Base-by-base conservation (phyloP, 2,113 vertebrate genomes). In the Colius striatus region DNA sequence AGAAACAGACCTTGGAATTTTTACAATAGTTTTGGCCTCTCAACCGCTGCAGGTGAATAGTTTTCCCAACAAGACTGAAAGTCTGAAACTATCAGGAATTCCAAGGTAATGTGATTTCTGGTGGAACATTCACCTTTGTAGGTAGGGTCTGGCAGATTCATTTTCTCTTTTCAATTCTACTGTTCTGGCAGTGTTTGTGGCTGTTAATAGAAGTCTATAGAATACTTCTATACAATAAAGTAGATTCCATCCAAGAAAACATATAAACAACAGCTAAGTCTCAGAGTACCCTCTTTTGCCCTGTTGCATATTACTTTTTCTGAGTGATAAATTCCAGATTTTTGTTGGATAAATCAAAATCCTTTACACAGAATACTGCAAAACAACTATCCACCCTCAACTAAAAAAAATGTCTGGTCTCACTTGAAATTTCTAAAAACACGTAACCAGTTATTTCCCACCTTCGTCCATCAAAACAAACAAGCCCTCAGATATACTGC, bases 51-150 rank as follows among this genome's bases (percentile, higher is more conserved):
- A 84, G 61, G 36, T 67, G 80, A 95, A 75, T 68, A 88, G 48
- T 71, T 73, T 92, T 68, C 2, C 1, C 55, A 29, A 27, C 43
- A 90, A 83, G 94, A 80, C 72, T 27, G 4, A 43, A 94, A 87
- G 48, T 60, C 84, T 96, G 80, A 88, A 92, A 78, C 0, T 0
- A 75, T 72, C 61, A 81, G 88, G 62, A 89, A 71, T 95, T 84
- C 73, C 67, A 67, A 25, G 34, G 58, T 73, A 84, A 94, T 22
- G 55, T 80, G 79, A 84, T 92, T 95, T 96, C 89, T 93, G 51
- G 75, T 76, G 66, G 34, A 91, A 88, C 65, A 51, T 67, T 92
- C 94, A 95, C 66, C 94, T 89, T 32, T 89, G 72, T n/a, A 45
- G 30, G 36, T n/a, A 93, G 21, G 63, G 32, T 74, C 65, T 89